Base-by-base conservation (phyloP, 2,888 invertebrate genomes). In the Tinea semifulvella region DNA sequence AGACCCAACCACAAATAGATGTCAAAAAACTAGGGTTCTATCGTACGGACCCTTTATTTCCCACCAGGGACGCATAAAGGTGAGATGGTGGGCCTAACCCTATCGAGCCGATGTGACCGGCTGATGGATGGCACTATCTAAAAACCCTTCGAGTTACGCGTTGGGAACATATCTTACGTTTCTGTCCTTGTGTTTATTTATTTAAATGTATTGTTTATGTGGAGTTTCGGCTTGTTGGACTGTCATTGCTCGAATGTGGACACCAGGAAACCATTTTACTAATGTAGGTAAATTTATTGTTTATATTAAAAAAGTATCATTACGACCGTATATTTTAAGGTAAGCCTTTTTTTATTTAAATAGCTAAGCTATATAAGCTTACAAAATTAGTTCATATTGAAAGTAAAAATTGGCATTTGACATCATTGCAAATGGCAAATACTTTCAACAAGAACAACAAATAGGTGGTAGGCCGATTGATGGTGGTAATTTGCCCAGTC, bases 11-110 rank as follows among this genome's bases (percentile, higher is more conserved):
- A 73, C 79, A 80, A 77, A 79, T 80, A 77, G 76, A 77, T 69
- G 77, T 74, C 75, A 79, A 77, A 80, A 76, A 76, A 76, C 71
- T 73, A 68, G 75, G 70, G 71, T 65, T 63, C 63, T 61, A 62
- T 60, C 60, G 65, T 64, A 65, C 64, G 61, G 69, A 63, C 68
- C 66, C 63, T 69, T 77, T 79, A 79, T 73, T 61, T 71, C 61
- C 56, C 76, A 70, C 79, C 62, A 57, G 80, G 79, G 80, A 79
- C 67, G 50, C 77, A 79, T 80, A 80, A 79, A 79, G 79, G 77
- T 80, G 67, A 69, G 68, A 70, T 73, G 70, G 65, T 70, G 70
- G 70, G 65, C 70, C 72, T 77, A 80, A 80, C 79, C 80, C 80
- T 80, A 80, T 79, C 79, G 79, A 75, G 72, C 68, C 61, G 64